These are phyloP conservation scores for Poeciliopsis infans DNA, from an alignment of 2,797 vertebrate genomes.

Conservation along the genomic window DNA sequence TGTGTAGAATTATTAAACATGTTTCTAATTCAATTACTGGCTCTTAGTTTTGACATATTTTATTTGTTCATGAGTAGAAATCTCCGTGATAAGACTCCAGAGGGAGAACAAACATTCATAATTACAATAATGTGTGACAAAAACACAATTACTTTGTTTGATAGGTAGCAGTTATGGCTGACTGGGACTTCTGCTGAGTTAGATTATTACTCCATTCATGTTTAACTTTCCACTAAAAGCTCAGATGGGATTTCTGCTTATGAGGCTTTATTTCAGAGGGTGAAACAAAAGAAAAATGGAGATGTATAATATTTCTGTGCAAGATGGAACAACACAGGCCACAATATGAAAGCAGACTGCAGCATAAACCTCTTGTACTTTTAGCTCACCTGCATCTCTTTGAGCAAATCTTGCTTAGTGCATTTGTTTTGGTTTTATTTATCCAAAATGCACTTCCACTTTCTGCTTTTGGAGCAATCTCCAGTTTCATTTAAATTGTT, in stretches of 20 bases:
- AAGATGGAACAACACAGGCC: not conserved
- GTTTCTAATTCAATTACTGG: slow-evolving; percentile 37
- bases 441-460: no score
- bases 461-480: no score
- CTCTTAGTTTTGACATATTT: slow-evolving; percentile 29
- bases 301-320: not conserved
- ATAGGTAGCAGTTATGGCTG: not conserved
- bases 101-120: slow-evolving; percentile 22
- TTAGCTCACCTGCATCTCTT: not conserved
- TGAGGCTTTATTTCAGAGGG: slow-evolving; percentile 21
- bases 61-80: slow-evolving; percentile 21
- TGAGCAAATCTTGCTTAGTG: not conserved
- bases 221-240: slow-evolving; percentile 18
- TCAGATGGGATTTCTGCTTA: slow-evolving; percentile 21
- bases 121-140: slow-evolving; percentile 29
- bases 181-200: slow-evolving; percentile 28
- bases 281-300: not conserved
- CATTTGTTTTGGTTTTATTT: no score
- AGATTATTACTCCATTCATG: slow-evolving; percentile 23
- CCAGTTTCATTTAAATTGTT: no score
- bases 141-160: slow-evolving; percentile 19
- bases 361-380: not conserved
- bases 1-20: slow-evolving; percentile 15
- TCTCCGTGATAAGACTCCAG: slow-evolving; percentile 9
- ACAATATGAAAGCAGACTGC: not conserved